A percentile compares a stretch with the other conserved stretches of the same genome.
Evolutionary conservation across 2,113 vertebrate genomes (phyloP).

Genomic region (Hyperoodon ampullatus): DNA sequence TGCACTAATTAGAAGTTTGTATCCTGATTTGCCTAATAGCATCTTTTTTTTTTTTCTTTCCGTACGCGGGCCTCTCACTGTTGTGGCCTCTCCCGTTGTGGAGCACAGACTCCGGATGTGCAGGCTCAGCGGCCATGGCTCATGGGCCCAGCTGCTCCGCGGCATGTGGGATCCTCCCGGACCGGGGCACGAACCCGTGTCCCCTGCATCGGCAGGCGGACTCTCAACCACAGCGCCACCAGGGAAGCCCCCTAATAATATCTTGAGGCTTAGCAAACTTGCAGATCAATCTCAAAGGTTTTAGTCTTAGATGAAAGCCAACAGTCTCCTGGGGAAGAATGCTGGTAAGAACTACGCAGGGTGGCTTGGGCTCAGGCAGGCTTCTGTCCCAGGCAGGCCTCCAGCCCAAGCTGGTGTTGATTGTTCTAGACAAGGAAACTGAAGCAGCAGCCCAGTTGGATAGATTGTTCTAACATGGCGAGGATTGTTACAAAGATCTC

Average conservation of each 20-base stretch:
- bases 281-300: background rate
- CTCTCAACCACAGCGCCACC: too few species aligned
- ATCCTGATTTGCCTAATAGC: background rate
- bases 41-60: background rate
- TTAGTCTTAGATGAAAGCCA: background rate
- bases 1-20: background rate
- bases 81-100: too few species aligned
- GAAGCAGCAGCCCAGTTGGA: background rate
- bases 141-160: too few species aligned
- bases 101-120: too few species aligned
- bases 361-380: background rate
- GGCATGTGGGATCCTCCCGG: too few species aligned
- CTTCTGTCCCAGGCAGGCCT: background rate
- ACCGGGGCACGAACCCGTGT: too few species aligned
- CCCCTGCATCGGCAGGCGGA: too few species aligned
- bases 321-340: background rate
- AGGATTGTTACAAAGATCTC: background rate
- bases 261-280: background rate
- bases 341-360: background rate
- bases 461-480: background rate
- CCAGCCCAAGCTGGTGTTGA: background rate
- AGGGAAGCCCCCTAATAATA: background rate
- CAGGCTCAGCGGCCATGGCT: too few species aligned
- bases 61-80: too few species aligned
- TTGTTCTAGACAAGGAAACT: background rate